Conservation (phyloP, 1,140 invertebrate species). For the Delia radicum region DNA sequence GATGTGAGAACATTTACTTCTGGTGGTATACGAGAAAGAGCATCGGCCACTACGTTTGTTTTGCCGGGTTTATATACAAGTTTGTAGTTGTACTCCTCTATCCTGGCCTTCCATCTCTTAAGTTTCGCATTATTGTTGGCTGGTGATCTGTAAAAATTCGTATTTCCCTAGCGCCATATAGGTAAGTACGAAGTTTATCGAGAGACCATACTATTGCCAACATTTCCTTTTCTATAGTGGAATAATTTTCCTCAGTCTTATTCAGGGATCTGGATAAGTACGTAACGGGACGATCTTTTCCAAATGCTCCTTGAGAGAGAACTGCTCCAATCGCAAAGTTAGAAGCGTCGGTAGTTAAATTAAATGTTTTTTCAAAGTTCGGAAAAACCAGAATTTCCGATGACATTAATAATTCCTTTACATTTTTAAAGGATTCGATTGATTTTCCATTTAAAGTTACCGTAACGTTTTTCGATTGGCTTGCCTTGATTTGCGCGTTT, state of each 20-base stretch:
- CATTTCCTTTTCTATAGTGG: too few species aligned
- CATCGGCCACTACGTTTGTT: too few species aligned
- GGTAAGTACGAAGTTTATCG: neutral
- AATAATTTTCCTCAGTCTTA: neutral
- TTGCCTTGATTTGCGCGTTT: neutral
- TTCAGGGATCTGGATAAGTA: neutral
- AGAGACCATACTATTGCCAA: neutral
- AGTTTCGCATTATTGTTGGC: too few species aligned
- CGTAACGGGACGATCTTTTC: neutral
- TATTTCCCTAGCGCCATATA: neutral
- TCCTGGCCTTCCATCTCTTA: too few species aligned
- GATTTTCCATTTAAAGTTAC: neutral
- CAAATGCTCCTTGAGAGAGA: neutral
- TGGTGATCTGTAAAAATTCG: neutral
- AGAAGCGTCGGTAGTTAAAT: neutral
- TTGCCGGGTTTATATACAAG: too few species aligned
- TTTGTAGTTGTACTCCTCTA: too few species aligned
- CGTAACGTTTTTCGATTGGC: neutral
- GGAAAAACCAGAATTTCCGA: neutral
- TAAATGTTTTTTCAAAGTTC: neutral
- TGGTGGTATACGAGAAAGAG: too few species aligned
- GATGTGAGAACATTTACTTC: too few species aligned
- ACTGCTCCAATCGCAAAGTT: neutral
- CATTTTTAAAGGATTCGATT: neutral
- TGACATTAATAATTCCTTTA: neutral